Conservation (phyloP, 2,113 vertebrate species). For the Pygoscelis antarcticus region DNA sequence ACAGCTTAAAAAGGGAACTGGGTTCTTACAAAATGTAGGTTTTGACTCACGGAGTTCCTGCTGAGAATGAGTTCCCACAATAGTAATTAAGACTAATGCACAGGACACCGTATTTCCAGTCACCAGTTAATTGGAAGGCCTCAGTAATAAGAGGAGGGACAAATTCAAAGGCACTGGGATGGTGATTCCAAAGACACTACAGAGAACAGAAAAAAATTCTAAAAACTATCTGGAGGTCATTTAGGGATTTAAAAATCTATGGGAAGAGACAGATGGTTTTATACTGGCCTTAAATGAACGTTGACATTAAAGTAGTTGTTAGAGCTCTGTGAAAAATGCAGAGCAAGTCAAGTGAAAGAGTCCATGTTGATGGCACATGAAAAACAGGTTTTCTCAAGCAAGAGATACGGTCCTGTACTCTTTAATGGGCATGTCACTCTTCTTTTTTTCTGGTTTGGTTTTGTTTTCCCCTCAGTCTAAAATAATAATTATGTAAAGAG, state of each 20-base stretch:
- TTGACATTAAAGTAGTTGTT: constrained; percentile 45
- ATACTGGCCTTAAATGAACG: not conserved
- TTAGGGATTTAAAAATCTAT: constrained; percentile 1
- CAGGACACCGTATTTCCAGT: not conserved
- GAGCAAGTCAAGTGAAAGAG: constrained; percentile 51
- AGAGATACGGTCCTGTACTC: not conserved
- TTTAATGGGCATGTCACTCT: not conserved
- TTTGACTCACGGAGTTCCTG: not conserved
- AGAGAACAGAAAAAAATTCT: not conserved
- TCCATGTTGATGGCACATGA: not conserved
- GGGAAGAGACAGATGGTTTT: not conserved
- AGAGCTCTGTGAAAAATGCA: not conserved
- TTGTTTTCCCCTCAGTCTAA: not conserved
- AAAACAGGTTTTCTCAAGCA: constrained; percentile 9
- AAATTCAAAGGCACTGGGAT: not conserved
- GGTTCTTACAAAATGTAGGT: not conserved
- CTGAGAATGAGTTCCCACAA: not conserved
- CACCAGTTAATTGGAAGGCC: not conserved
- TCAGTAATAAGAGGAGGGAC: not conserved
- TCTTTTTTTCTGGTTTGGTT: not conserved
- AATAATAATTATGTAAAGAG: not conserved
- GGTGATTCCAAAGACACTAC: not conserved
- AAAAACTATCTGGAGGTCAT: not conserved
- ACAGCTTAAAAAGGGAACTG: not conserved
- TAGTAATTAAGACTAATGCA: not conserved